Percentiles rank a stretch among this genome's conserved stretches.
Conservation (phyloP, 2,888 invertebrate genomes). For the Campoplex nolae region DNA sequence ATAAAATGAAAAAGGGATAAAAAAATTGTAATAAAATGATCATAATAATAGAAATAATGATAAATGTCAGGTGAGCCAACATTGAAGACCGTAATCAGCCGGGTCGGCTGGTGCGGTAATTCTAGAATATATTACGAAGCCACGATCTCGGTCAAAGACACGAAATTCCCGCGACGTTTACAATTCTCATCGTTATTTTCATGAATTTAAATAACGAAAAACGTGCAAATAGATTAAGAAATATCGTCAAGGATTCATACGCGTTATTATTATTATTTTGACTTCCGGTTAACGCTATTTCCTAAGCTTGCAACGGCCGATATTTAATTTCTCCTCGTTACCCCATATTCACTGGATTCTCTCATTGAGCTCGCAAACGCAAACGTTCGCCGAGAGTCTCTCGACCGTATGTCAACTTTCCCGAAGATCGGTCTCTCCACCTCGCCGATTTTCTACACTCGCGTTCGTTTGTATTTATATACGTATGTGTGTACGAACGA, state of each 20-base stretch:
- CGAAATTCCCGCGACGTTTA: conserved; percentile 6
- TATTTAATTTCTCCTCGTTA: conserved; percentile 71
- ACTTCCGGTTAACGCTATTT: conserved; percentile 51
- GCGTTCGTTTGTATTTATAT: conserved; percentile 13
- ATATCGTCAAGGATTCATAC: conserved; percentile 2
- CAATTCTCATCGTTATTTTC: background rate
- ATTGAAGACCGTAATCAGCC: conserved; percentile 62
- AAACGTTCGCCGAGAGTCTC: conserved; percentile 67
- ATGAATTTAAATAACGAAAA: conserved; percentile 13
- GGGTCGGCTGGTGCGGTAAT: conserved; percentile 61
- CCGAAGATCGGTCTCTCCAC: conserved; percentile 66
- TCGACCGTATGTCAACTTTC: conserved; percentile 71
- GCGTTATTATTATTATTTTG: conserved; percentile 3
- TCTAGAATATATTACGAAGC: conserved; percentile 62
- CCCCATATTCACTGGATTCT: conserved; percentile 66
- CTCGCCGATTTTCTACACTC: conserved; percentile 67
- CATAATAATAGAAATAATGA: background rate
- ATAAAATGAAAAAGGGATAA: background rate
- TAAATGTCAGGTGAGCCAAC: conserved; percentile 62
- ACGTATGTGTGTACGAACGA: background rate
- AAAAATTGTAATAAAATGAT: background rate
- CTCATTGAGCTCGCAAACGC: conserved; percentile 62
- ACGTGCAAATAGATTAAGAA: background rate
- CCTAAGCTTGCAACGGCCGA: conserved; percentile 33
- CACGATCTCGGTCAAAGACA: conserved; percentile 63